phyloP scores from a whole-genome alignment of 2,113 vertebrate species.

The Madoqua kirkii region DNA sequence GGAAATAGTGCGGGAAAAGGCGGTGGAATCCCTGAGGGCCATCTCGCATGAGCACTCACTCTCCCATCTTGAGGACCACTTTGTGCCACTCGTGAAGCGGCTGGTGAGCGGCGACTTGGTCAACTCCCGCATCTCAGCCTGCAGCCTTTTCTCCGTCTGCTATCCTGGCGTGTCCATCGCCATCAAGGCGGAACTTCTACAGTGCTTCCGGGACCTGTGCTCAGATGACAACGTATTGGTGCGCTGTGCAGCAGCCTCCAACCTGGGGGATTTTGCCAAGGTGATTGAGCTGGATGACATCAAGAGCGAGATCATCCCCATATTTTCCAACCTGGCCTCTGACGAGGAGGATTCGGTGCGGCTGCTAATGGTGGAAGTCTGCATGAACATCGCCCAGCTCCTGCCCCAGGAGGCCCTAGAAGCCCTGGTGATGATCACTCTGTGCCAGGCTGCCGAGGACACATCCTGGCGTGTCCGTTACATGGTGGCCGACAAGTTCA shows the following conservation, averaged over 20 bases:
- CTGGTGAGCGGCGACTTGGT: slow-evolving; percentile 82
- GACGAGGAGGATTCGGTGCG: slow-evolving; percentile 85
- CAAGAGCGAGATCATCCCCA: slow-evolving; percentile 83
- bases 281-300: slow-evolving; percentile 83
- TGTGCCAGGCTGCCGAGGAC: slow-evolving; percentile 82
- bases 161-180: slow-evolving; percentile 81
- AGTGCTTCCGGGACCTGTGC: slow-evolving; percentile 82
- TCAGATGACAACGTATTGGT: slow-evolving; percentile 85
- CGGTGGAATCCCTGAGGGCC: slow-evolving; percentile 79
- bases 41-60: slow-evolving; percentile 80
- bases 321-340: slow-evolving; percentile 83
- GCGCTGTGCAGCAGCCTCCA: slow-evolving; percentile 82
- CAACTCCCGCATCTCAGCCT: slow-evolving; percentile 82
- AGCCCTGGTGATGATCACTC: slow-evolving; percentile 81
- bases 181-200: slow-evolving; percentile 80
- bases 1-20: slow-evolving; percentile 81
- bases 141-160: slow-evolving; percentile 82
- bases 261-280: slow-evolving; percentile 83
- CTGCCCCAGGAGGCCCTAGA: slow-evolving; percentile 82
- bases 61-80: slow-evolving; percentile 78
- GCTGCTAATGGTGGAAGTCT: slow-evolving; percentile 79
- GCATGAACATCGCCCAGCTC: slow-evolving; percentile 81
- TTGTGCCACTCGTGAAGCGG: slow-evolving; percentile 81
- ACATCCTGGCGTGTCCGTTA: slow-evolving; percentile 82
- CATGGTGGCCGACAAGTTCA: slow-evolving; percentile 84